Conservation (phyloP, 1,140 invertebrate species). For the Calycopis cecrops region DNA sequence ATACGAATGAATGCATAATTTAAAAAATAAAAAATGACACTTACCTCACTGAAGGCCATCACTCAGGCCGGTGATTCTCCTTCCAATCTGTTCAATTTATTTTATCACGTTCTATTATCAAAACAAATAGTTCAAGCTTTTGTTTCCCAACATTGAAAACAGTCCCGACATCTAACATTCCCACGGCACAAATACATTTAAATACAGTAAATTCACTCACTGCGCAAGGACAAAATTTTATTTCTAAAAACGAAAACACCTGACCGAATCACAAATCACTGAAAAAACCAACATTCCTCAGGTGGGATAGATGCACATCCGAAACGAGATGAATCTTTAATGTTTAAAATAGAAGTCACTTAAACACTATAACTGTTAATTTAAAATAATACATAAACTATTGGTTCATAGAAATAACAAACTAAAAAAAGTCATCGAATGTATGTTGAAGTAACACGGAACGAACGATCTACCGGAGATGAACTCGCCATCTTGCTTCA, state of each 20-base stretch:
- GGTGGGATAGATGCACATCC: constrained; percentile 70
- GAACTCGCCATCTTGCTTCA: constrained; percentile 73
- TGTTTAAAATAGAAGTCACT: constrained; percentile 42
- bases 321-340: constrained; percentile 35
- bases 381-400: constrained; percentile 39
- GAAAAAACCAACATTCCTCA: constrained; percentile 76
- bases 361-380: constrained; percentile 42
- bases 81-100: constrained; percentile 65
- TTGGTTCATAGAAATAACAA: constrained; percentile 49
- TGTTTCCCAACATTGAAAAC: constrained; percentile 73
- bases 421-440: constrained; percentile 57
- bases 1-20: constrained; percentile 3
- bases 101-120: constrained; percentile 67
- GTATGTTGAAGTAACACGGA: constrained; percentile 60
- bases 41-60: constrained; percentile 76
- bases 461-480: constrained; percentile 70
- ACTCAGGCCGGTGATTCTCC: constrained; percentile 63
- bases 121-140: constrained; percentile 75
- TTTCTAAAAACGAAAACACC: constrained; percentile 73
- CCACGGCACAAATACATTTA: constrained; percentile 71
- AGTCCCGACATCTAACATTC: constrained; percentile 71
- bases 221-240: constrained; percentile 74
- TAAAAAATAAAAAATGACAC: constrained; percentile 22
- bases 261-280: constrained; percentile 76
- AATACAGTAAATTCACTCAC: constrained; percentile 68